These are phyloP conservation scores for Catamblyrhynchus diadema DNA, from an alignment of 2,797 vertebrate genomes.

Conservation along the genomic window DNA sequence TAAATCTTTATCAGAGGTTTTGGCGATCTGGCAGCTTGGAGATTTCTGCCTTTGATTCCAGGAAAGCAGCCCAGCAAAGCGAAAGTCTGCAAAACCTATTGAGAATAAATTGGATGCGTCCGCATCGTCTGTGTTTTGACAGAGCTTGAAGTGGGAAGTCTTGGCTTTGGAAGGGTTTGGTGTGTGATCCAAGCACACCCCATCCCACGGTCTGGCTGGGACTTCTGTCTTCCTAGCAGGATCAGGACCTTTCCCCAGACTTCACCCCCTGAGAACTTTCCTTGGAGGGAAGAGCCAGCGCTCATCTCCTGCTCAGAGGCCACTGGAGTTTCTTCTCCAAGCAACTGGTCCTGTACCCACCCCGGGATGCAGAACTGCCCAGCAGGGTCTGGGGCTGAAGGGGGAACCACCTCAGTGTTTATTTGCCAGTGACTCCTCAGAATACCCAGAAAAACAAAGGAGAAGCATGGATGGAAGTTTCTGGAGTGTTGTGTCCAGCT, in stretches of 20 bases:
- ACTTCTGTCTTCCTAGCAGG: neutral
- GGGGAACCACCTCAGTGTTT: neutral
- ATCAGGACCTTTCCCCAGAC: neutral
- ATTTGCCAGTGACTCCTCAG: neutral
- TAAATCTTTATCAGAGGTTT: conserved; percentile 9
- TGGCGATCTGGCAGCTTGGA: neutral
- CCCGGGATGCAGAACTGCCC: neutral
- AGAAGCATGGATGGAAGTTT: neutral
- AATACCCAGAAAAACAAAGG: neutral
- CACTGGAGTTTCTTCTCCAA: neutral
- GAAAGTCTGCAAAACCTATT: conserved; percentile 39
- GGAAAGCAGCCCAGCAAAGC: neutral
- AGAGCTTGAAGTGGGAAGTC: conserved; percentile 38
- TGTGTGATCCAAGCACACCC: neutral
- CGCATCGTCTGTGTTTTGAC: neutral
- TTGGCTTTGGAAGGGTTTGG: conserved; percentile 23
- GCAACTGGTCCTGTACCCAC: rapidly evolving
- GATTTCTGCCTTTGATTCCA: conserved; percentile 24
- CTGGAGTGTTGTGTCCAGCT: neutral
- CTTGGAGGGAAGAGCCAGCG: neutral
- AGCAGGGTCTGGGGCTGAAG: neutral
- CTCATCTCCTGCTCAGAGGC: neutral
- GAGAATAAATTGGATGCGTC: conserved; percentile 42
- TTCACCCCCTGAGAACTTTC: neutral
- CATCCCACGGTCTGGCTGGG: neutral